Evolutionary conservation across 2,113 vertebrate species (phyloP), one percentile per base, ranked within the genome.

Genomic region (Puffinus mauretanicus): DNA sequence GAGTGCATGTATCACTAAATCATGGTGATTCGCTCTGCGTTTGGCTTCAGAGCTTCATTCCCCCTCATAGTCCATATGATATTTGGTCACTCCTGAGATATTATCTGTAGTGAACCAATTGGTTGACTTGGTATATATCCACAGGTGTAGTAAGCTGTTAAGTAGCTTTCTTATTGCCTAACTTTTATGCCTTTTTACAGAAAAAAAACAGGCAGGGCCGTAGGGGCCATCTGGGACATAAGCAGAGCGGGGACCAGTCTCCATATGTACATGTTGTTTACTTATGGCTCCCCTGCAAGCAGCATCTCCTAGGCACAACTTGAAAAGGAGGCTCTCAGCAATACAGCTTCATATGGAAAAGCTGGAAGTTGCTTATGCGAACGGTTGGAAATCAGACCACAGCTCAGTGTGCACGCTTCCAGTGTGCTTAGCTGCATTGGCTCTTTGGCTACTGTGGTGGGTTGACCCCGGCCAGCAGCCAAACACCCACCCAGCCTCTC

Each of bases 221-320:
- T 38, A 47, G 26, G 38, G 49, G 12, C 15, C 0, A 0, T 5
- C 12, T 44, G 70, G 34, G 13, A 44, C 15, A 19, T 5, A 9
- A 42, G 16, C 4, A 64, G 42, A n/a, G 26, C 16, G 14, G 15
- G 24, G 42, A 69, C 16, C 2, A 5, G 6, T 21, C 14, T 54
- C 20, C 20, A 6, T 44, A 15, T 2, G 8, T 34, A 21, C 7
- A 11, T 38, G 10, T 6, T 64, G 9, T 67, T 52, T 44, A 40
- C 34, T 18, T 44, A 75, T 7, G 9, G 3, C 19, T 67, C 19
- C 36, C 10, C 21, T 27, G 16, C 22, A 64, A 78, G 38, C 7
- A 78, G 34, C 14, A 38, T 47, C 34, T 72, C 42, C 18, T 24
- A 67, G 38, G 16, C 6, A 12, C 42, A 67, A 13, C 47, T 2